These are phyloP conservation scores for Apteryx owenii DNA, from an alignment of 2,113 vertebrate species.

Conservation along the genomic window DNA sequence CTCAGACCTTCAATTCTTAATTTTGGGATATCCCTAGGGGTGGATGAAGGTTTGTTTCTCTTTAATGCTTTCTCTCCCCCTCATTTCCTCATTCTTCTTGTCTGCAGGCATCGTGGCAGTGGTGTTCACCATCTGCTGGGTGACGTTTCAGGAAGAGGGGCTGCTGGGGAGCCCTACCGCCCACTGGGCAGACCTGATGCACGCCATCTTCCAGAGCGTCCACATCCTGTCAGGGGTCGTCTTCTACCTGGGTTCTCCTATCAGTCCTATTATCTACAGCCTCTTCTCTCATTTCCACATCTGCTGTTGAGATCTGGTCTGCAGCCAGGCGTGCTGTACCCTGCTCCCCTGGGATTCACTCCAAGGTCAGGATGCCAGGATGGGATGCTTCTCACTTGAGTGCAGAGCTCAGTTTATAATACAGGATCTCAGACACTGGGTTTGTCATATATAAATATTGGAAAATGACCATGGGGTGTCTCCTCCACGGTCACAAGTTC, in stretches of 20 bases:
- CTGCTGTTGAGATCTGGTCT: slow-evolving; percentile 74
- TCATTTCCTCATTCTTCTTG: not conserved
- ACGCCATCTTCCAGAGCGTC: slow-evolving; percentile 68
- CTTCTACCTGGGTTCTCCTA: slow-evolving; percentile 78
- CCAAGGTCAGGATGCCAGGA: not conserved
- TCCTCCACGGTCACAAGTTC: not conserved
- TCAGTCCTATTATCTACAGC: slow-evolving; percentile 81
- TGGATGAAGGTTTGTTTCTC: not conserved
- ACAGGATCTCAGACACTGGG: not conserved
- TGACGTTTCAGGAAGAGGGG: slow-evolving; percentile 79
- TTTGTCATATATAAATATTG: not conserved
- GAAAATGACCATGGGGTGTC: not conserved
- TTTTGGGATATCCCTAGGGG: too few relatives aligned
- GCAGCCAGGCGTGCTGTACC: not conserved
- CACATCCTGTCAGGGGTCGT: slow-evolving; percentile 76
- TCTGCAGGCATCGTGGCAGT: slow-evolving; percentile 70
- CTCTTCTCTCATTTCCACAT: slow-evolving; percentile 79
- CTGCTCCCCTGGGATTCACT: not conserved
- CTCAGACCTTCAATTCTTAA: too few relatives aligned
- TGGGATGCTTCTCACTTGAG: not conserved
- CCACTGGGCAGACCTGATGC: slow-evolving; percentile 76
- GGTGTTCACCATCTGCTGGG: slow-evolving; percentile 78
- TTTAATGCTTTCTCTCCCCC: not conserved
- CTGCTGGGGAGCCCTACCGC: slow-evolving; percentile 80
- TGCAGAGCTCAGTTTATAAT: not conserved